phyloP scores from a whole-genome alignment of 2,888 invertebrate genomes.

The Perdita meconis region DNA sequence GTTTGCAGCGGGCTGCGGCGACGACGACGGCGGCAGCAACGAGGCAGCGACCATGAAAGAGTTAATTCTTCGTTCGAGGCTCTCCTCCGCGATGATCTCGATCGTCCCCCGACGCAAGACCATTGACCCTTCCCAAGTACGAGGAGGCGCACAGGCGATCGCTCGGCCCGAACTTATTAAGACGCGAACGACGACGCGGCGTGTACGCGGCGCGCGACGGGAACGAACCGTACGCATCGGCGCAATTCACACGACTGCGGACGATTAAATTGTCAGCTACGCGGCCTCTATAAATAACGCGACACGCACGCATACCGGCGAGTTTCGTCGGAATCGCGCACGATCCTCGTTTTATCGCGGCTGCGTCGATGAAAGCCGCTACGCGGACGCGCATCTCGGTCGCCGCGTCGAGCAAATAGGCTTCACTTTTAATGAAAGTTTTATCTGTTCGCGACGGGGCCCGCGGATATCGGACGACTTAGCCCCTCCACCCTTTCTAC shows the following conservation, averaged over 20 bases:
- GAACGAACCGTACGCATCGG: constrained; percentile 57
- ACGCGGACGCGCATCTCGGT: constrained; percentile 46
- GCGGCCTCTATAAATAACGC: constrained; percentile 74
- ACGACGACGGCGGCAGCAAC: too few relatives aligned
- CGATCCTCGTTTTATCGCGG: constrained; percentile 63
- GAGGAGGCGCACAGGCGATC: constrained; percentile 50
- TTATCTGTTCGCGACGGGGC: constrained; percentile 37
- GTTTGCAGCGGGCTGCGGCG: too few relatives aligned
- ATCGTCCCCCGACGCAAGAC: constrained; percentile 64
- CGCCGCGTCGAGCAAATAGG: constrained; percentile 44
- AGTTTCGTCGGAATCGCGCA: constrained; percentile 59
- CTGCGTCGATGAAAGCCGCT: constrained; percentile 58
- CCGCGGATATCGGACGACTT: neutral
- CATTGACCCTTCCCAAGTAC: constrained; percentile 69
- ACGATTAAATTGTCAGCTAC: constrained; percentile 75
- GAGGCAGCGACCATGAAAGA: constrained; percentile 70
- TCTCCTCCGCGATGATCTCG: constrained; percentile 64
- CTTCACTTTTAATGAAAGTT: constrained; percentile 45
- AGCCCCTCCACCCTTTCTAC: too few relatives aligned
- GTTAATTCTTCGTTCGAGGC: constrained; percentile 68
- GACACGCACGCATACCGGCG: constrained; percentile 60
- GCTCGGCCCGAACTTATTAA: constrained; percentile 65
- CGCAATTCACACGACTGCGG: constrained; percentile 69
- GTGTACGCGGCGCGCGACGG: too few relatives aligned
- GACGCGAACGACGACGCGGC: constrained; percentile 64